Percentiles rank a stretch among this genome's conserved stretches.
These are phyloP conservation scores for Diaprepes abbreviatus DNA, from an alignment of 2,888 invertebrate species.

Conservation along the genomic window DNA sequence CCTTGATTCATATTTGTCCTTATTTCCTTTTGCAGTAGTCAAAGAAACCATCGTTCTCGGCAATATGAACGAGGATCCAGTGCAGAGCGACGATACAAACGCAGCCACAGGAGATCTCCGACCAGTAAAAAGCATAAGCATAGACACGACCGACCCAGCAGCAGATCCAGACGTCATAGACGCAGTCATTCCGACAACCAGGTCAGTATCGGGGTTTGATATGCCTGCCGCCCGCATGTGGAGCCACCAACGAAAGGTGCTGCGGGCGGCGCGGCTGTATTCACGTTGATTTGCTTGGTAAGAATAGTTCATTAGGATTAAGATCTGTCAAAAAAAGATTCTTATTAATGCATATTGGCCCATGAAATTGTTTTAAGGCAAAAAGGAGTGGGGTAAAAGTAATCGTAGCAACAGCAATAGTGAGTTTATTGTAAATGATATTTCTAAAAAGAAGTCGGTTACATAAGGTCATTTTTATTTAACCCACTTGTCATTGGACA, in stretches of 20 bases:
- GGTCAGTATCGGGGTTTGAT: conserved; percentile 60
- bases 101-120: conserved; percentile 87
- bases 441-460: too few species aligned
- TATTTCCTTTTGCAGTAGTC: conserved; percentile 69
- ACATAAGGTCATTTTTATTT: too few species aligned
- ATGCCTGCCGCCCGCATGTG: conserved; percentile 24
- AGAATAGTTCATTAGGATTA: conserved; percentile 39
- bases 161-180: conserved; percentile 61
- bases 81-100: conserved; percentile 87
- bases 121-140: conserved; percentile 83
- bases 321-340: conserved; percentile 14
- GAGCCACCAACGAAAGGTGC: neutral
- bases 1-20: conserved; percentile 11
- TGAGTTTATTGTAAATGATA: too few species aligned
- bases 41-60: conserved; percentile 73
- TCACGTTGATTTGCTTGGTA: conserved; percentile 33
- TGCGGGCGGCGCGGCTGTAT: conserved; percentile 20
- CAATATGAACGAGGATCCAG: conserved; percentile 81
- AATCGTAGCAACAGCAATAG: neutral
- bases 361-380: conserved; percentile 25
- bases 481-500: too few species aligned
- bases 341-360: conserved; percentile 30
- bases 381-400: neutral
- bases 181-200: conserved; percentile 70
- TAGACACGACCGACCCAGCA: conserved; percentile 74